Evolutionary conservation across 2,797 vertebrate genomes (phyloP), one percentile per base, ranked within the genome.

Genomic region (Nasua narica): DNA sequence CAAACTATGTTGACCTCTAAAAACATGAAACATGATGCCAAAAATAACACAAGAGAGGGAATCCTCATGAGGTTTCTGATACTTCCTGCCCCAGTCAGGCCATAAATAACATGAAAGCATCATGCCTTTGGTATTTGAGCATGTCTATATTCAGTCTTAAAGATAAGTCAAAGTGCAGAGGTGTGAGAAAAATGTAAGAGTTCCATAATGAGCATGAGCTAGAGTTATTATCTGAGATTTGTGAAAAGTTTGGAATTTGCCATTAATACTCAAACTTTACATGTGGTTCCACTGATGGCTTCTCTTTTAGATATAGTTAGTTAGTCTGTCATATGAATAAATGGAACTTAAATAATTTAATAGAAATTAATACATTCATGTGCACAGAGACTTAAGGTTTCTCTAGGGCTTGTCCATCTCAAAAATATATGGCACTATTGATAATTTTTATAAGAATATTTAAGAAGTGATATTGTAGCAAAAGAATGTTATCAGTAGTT

Each of bases 41-140:
- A 87, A 97, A 98, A 96, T 96, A 97, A 70, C 93, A 27, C 19
- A 48, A 95, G 87, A 81, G 69, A 91, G 87, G 72, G 87, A 95
- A 96, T 81, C 89, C 97, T 96, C 98, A 32, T n/a, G 97, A 95
- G 98, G 35, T 29, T 96, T 97, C 62, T 79, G 96, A 86, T 89
- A 96, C 90, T 97, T 98, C 97, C 98, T 97, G 96, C 81, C 78
- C 23, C 6, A 60, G 27, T 46, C 67, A 82, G 86, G 13, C 87
- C 91, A 93, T 90, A 98, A 96, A 97, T 90, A 98, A 92, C 93
- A 91, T 89, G 27, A 95, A 94, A 92, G 87, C 82, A 46, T 97
- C 96, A 98, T 95, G 87, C 18, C 84, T 97, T 77, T 97, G 95
- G 97, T 87, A 97, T 98, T 77, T 95, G 91, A 96, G 21, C 11